These are phyloP conservation scores for Melanostoma mellinum DNA, from an alignment of 2,888 invertebrate genomes.

Conservation along the genomic window DNA sequence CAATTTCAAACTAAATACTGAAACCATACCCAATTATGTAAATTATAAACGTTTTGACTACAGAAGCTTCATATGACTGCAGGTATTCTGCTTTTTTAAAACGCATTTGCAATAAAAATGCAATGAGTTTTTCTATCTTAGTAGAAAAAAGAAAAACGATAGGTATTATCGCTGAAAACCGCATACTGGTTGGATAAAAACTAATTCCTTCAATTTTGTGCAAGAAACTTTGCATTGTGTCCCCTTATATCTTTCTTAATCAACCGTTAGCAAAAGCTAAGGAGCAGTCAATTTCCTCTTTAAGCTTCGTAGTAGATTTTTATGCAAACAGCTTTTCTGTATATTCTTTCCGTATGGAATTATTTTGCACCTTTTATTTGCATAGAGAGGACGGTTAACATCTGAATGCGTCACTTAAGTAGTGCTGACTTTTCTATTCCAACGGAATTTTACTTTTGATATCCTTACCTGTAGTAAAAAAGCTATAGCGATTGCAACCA, in stretches of 20 bases:
- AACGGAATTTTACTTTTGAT: too few relatives aligned
- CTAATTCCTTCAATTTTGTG: background rate
- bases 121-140: background rate
- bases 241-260: background rate
- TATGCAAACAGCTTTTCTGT: too few relatives aligned
- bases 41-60: background rate
- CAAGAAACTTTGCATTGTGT: background rate
- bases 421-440: too few relatives aligned
- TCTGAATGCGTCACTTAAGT: too few relatives aligned
- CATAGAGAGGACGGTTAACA: too few relatives aligned
- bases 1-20: background rate
- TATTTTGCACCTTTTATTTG: too few relatives aligned
- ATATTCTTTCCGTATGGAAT: too few relatives aligned
- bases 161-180: background rate
- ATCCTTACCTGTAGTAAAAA: too few relatives aligned
- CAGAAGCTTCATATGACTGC: background rate
- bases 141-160: background rate
- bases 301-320: too few relatives aligned
- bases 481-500: too few relatives aligned
- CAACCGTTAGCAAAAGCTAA: too few relatives aligned
- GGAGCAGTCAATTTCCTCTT: too few relatives aligned
- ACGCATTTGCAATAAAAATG: background rate
- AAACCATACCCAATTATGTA: background rate
- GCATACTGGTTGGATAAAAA: background rate
- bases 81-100: background rate